These are phyloP conservation scores for Actinemys pallida DNA, from an alignment of 2,113 vertebrate genomes.

Conservation along the genomic window DNA sequence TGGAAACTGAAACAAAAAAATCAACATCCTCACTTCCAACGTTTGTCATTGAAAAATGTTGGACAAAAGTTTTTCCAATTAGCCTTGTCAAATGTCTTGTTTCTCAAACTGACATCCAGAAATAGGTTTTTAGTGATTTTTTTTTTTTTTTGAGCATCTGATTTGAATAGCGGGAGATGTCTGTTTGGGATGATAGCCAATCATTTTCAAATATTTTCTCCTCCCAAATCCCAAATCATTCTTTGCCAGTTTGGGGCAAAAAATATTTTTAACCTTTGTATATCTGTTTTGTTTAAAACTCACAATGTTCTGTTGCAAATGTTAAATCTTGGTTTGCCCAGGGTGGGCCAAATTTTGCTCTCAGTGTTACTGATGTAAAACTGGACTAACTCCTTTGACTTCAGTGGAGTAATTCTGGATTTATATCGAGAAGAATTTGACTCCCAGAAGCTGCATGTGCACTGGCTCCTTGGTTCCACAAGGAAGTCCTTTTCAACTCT, in stretches of 20 bases:
- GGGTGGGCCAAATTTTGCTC: constrained; percentile 41
- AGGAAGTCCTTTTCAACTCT: background rate
- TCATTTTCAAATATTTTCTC: constrained; percentile 6
- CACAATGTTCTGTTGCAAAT: constrained; percentile 51
- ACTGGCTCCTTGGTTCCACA: background rate
- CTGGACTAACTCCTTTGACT: constrained; percentile 25
- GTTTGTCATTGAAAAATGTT: background rate
- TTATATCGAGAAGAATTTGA: background rate
- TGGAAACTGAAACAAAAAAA: background rate
- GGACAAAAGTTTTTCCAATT: background rate
- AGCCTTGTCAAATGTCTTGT: background rate
- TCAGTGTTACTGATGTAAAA: constrained; percentile 62
- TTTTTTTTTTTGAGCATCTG: background rate
- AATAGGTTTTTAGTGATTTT: background rate
- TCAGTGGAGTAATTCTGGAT: constrained; percentile 30
- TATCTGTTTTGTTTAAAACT: constrained; percentile 1
- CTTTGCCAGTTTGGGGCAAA: constrained; percentile 33
- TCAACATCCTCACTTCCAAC: background rate
- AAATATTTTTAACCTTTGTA: constrained; percentile 52
- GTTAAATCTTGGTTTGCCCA: constrained; percentile 23
- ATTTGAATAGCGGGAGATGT: constrained; percentile 28
- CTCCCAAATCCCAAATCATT: background rate
- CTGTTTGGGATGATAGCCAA: constrained; percentile 44
- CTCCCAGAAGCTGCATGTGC: background rate
- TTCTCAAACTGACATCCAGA: constrained; percentile 45